Base-by-base conservation (phyloP, 1,140 invertebrate genomes). In the Conus ventricosus region DNA sequence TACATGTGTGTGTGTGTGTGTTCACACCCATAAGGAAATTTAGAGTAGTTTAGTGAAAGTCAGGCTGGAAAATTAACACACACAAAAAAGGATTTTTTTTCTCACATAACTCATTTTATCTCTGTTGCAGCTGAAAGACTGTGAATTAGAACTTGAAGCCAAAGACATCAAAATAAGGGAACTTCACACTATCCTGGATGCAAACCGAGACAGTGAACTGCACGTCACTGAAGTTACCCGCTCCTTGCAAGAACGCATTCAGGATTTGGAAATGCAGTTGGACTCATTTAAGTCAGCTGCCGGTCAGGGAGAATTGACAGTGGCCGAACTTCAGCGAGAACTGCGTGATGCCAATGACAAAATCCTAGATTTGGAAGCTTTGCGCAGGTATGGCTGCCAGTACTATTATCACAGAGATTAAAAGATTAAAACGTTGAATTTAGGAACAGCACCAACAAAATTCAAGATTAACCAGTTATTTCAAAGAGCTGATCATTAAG, bases 161-260 rank as follows among this genome's bases (percentile, higher is more conserved):
- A 94, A 92, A 91, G 94, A 95, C 67, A 91, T 94, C 55, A 94
- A 92, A 90, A 92, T 95, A 13, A 92, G 91, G 53, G 94, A 95
- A 85, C 80, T 94, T 15, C 90, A 94, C 71, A 88, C 90, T 53
- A 87, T 93, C 55, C 85, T 93, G 80, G 94, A 95, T 39, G 92
- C 92, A 25, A 90, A 89, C 51, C 89, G 92, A 85, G 94, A 93
- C 76, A 94, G 92, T 87, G 94, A 95, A 81, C 55, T 81, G 3
- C 92, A 92, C 51, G 90, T 94, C 5, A 88, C 91, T n/a, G 88
- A 91, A 11, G 83, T 94, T 17, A 90, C 94, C 51, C 90, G 93
- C 25, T 91, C 93, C 10, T 90, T 95, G 57, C 91, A 93, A 76
- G 90, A 93, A 63, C 90, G 93, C 67, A 88, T 95, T 0, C 84